phyloP scores from a whole-genome alignment of 2,113 vertebrate genomes.

The Sander vitreus region DNA sequence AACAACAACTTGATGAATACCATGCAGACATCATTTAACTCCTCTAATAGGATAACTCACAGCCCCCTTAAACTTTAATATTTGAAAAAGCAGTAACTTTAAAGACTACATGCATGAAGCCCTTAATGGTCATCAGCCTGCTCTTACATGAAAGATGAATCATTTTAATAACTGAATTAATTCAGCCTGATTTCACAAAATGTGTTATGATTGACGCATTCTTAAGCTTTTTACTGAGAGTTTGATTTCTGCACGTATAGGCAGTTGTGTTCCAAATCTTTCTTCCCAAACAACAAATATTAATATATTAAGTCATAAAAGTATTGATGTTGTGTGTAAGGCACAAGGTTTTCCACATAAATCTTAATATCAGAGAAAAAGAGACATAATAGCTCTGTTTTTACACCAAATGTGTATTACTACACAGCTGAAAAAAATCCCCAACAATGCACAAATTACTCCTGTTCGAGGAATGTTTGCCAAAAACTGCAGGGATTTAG shows the following conservation, averaged over 20 bases:
- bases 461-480: not conserved
- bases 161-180: not conserved
- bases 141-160: not conserved
- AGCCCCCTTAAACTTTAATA: not conserved
- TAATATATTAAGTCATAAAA: not conserved
- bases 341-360: not conserved
- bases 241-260: not conserved
- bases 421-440: not conserved
- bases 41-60: not conserved
- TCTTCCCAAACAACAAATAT: not conserved
- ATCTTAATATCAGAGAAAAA: not conserved
- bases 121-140: not conserved
- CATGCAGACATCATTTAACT: not conserved
- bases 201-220: not conserved
- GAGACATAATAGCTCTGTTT: not conserved
- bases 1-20: not conserved
- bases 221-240: not conserved
- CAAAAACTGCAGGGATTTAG: not conserved
- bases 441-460: not conserved
- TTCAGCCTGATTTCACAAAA: not conserved
- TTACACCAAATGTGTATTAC: not conserved
- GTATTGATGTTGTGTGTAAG: not conserved
- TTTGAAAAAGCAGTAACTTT: not conserved
- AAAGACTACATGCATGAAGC: not conserved
- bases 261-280: not conserved